Percentiles rank a stretch among this genome's conserved stretches.
Evolutionary conservation across 2,113 vertebrate species (phyloP).

Genomic region (Plecotus auritus): DNA sequence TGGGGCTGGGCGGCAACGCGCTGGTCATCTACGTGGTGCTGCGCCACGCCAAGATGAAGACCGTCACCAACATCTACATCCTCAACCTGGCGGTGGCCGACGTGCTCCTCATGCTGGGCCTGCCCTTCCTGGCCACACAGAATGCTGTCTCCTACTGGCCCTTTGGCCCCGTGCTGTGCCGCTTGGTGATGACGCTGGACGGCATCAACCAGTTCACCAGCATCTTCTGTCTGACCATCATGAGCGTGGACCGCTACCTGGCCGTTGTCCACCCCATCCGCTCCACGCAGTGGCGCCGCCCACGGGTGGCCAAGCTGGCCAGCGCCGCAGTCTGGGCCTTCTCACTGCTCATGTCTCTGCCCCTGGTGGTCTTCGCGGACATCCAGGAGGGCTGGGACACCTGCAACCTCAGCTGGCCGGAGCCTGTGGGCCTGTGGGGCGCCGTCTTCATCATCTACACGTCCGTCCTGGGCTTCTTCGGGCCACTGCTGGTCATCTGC

Average conservation of each 20-base stretch:
- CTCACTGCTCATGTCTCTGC: slow-evolving; percentile 92
- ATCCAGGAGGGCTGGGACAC: slow-evolving; percentile 88
- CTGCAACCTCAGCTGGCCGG: slow-evolving; percentile 96
- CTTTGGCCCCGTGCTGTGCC: slow-evolving; percentile 91
- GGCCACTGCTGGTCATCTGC: slow-evolving; percentile 92
- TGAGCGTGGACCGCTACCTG: slow-evolving; percentile 96
- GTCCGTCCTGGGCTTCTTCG: slow-evolving; percentile 91
- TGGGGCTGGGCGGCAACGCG: slow-evolving; percentile 89
- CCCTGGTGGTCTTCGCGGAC: slow-evolving; percentile 91
- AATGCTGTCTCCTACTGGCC: slow-evolving; percentile 96
- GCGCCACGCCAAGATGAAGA: slow-evolving; percentile 94
- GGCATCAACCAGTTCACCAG: slow-evolving; percentile 97
- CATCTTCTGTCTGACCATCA: slow-evolving; percentile 94
- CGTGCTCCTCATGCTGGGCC: slow-evolving; percentile 92
- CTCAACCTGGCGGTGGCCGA: slow-evolving; percentile 93
- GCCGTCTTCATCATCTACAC: slow-evolving; percentile 94
- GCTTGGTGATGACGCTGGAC: slow-evolving; percentile 91
- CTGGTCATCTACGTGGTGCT: slow-evolving; percentile 95
- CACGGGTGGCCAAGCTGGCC: slow-evolving; percentile 89
- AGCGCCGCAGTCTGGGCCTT: slow-evolving; percentile 88
- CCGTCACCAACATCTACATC: slow-evolving; percentile 97
- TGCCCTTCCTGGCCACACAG: slow-evolving; percentile 94
- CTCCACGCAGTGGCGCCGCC: slow-evolving; percentile 91
- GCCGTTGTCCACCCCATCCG: slow-evolving; percentile 94
- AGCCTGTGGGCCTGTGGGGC: slow-evolving; percentile 89